Evolutionary conservation across 2,888 invertebrate species (phyloP).

Genomic region (Drosophila sordidula): DNA sequence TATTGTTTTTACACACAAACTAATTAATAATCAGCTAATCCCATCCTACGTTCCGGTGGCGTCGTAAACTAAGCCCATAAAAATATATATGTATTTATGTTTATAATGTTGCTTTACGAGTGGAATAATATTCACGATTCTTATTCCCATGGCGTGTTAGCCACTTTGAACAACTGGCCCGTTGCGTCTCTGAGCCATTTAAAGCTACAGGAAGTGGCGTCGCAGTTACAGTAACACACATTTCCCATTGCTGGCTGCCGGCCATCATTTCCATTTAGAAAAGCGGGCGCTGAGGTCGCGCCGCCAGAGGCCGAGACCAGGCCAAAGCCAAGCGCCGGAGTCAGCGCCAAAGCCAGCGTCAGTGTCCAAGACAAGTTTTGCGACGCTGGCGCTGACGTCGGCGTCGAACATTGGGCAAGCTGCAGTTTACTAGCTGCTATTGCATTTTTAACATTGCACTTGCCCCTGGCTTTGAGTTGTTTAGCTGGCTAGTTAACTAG

Average conservation of each 20-base stretch:
- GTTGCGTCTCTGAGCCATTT: constrained; percentile 33
- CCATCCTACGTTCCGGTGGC: not conserved
- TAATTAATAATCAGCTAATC: too few relatives aligned
- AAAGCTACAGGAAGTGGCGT: constrained; percentile 61
- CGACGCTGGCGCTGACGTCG: too few relatives aligned
- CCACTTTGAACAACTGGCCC: constrained; percentile 13
- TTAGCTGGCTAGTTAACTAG: constrained; percentile 51
- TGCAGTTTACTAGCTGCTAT: constrained; percentile 55
- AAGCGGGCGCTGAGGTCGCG: constrained; percentile 57
- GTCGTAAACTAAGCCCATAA: not conserved
- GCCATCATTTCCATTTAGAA: constrained; percentile 72
- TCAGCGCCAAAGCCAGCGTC: constrained; percentile 31
- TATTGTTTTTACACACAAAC: too few relatives aligned
- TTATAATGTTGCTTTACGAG: too few relatives aligned
- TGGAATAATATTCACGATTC: not conserved
- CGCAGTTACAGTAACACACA: constrained; percentile 79
- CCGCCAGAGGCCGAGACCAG: constrained; percentile 27
- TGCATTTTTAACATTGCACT: constrained; percentile 67
- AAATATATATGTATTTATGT: too few relatives aligned
- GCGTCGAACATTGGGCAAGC: constrained; percentile 39
- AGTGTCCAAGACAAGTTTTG: constrained; percentile 73
- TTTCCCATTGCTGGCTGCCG: constrained; percentile 67
- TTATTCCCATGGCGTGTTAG: constrained; percentile 1
- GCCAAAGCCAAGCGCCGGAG: constrained; percentile 39
- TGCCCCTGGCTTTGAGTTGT: constrained; percentile 80